Evolutionary conservation across 37 sponge, comb jelly and placozoan genomes (phyloP).

Genomic region (Chondrosia reniformis): DNA sequence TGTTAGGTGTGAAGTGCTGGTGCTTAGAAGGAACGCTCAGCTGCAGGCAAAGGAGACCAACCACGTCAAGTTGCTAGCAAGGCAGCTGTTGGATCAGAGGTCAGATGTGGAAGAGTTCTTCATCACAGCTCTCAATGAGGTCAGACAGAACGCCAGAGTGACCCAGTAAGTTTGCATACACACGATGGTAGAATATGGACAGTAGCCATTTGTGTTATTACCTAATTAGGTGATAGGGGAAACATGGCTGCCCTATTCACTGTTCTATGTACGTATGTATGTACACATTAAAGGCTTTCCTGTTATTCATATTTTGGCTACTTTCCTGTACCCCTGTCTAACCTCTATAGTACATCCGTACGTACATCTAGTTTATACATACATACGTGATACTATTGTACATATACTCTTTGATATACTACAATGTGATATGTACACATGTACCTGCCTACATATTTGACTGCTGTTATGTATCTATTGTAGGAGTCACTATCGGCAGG

Average conservation of each 20-base stretch:
- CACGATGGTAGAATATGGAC: background rate
- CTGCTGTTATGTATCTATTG: background rate
- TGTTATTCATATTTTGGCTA: too few species aligned
- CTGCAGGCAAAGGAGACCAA: conserved; percentile 57
- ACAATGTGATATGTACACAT: background rate
- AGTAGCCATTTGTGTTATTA: background rate
- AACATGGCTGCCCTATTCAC: too few species aligned
- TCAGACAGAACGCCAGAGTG: conserved; percentile 51
- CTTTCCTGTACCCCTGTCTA: too few species aligned
- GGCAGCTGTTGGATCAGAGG: conserved; percentile 77
- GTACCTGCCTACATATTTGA: background rate
- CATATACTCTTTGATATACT: too few species aligned
- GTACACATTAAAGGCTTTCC: too few species aligned
- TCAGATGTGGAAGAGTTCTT: conserved; percentile 91
- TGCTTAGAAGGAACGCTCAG: conserved; percentile 2
- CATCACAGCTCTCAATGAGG: conserved; percentile 74
- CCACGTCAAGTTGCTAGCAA: conserved; percentile 75
- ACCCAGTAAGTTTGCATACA: conserved; percentile 7
- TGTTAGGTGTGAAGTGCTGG: background rate
- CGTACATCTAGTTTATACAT: background rate
- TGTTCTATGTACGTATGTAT: background rate
- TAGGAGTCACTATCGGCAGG: conserved; percentile 65
- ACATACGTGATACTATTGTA: background rate
- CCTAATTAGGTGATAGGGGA: background rate
- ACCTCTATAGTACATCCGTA: too few species aligned